Percentiles rank a stretch among this genome's conserved stretches.
phyloP scores from a whole-genome alignment of 2,113 vertebrate species.

The Meriones unguiculatus region DNA sequence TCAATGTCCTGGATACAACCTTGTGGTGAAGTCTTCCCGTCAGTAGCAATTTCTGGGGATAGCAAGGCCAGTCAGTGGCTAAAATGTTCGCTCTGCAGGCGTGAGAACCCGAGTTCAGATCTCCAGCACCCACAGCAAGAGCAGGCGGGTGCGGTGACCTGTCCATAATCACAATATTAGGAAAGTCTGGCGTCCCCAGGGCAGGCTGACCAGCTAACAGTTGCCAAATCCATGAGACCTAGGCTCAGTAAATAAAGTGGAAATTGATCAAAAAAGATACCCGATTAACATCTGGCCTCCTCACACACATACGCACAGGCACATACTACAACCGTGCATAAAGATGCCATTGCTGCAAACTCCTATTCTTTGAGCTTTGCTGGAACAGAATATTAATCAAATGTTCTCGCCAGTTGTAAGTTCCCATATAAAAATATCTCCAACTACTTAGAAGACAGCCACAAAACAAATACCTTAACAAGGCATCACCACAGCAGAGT shows the following conservation, averaged over 20 bases:
- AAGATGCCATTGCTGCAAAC: not conserved
- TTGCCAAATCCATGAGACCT: not conserved
- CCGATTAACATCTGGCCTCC: not conserved
- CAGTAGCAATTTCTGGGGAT: not conserved
- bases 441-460: not conserved
- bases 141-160: not conserved
- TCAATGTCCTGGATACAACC: not conserved
- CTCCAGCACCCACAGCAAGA: not conserved
- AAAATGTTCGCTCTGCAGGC: not conserved
- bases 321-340: not conserved
- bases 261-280: not conserved
- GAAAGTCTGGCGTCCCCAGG: not conserved
- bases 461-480: conserved; percentile 15
- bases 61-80: not conserved
- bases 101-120: not conserved
- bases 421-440: not conserved
- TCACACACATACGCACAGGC: not conserved
- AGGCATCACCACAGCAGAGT: not conserved
- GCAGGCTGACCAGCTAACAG: not conserved
- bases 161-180: not conserved
- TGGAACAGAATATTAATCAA: not conserved
- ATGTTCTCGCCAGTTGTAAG: not conserved
- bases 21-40: not conserved
- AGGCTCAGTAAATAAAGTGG: not conserved
- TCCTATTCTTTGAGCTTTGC: not conserved